Evolutionary conservation across 2,888 invertebrate species (phyloP), one percentile per base, ranked within the genome.

Genomic region (Caenorhabditis panamensis): DNA sequence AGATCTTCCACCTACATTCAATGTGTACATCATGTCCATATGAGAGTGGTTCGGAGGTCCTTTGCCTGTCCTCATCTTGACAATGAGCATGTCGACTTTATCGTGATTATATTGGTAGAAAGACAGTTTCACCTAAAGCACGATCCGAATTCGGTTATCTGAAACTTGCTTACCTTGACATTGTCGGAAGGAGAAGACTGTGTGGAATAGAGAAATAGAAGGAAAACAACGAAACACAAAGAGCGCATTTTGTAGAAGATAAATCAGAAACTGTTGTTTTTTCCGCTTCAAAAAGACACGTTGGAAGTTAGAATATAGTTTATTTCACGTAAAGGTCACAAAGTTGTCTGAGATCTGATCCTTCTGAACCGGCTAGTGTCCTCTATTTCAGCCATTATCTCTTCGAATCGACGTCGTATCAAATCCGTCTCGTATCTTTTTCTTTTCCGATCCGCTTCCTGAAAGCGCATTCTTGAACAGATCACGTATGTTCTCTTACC

Each of bases 311-410:
- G 22, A 18, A 20, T 22, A 36, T 16, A 36, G 28, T 49, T 54
- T 54, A 73, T 26, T 71, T 63, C 71, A 71, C 71, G 63, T 54
- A 26, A 54, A 8, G 16, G 36, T 56, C 56, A 47, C n/a, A 71
- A 59, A n/a, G 61, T 54, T 0, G 78, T 75, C 61, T 80, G 80
- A 75, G 80, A 80, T 80, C 80, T 63, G 41, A 75, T 59, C 61
- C 75, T 49, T 56, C 54, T 51, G 41, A 75, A 76, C 54, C 61
- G 41, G 66, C 58, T 66, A n/a, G 64, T 75, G 24, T 53, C 31
- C 41, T 79, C 79, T 13, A 80, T 69, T 54, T 80, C 80, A n/a
- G 56, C 26, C 75, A 80, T 69, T 18, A 80, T 80, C 37, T 75
- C 80, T 26, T 80, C 80, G 28, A 80, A 80, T 56, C 75, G 56